phyloP scores from a whole-genome alignment of 2,797 vertebrate species.

The Anguilla marmorata region DNA sequence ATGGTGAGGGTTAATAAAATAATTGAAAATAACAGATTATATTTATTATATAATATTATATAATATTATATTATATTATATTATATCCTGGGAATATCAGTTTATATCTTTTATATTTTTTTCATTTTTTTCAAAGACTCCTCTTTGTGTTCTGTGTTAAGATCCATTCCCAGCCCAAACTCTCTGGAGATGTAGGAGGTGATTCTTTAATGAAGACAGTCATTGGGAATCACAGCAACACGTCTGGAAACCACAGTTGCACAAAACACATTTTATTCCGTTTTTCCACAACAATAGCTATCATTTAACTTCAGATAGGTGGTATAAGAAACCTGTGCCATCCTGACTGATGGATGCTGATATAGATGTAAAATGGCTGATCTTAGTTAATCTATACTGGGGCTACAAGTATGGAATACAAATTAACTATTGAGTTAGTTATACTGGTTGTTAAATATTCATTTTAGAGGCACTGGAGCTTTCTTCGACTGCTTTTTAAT shows the following conservation, averaged over 20 bases:
- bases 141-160: neutral
- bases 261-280: neutral
- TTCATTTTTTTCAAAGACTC: neutral
- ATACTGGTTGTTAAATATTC: neutral
- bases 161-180: neutral
- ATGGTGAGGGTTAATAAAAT: neutral
- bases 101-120: neutral
- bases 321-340: neutral
- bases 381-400: neutral
- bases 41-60: neutral
- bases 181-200: neutral
- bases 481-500: neutral
- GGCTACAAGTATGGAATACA: neutral
- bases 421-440: neutral
- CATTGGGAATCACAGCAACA: neutral
- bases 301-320: neutral
- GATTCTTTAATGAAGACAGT: constrained; percentile 2
- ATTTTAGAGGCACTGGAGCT: neutral
- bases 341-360: neutral
- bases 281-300: neutral
- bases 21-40: neutral
- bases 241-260: neutral
- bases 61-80: neutral
- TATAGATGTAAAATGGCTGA: neutral
- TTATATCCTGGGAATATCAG: neutral